Evolutionary conservation across 2,113 vertebrate species (phyloP).

Genomic region (Toxotes jaculatrix): DNA sequence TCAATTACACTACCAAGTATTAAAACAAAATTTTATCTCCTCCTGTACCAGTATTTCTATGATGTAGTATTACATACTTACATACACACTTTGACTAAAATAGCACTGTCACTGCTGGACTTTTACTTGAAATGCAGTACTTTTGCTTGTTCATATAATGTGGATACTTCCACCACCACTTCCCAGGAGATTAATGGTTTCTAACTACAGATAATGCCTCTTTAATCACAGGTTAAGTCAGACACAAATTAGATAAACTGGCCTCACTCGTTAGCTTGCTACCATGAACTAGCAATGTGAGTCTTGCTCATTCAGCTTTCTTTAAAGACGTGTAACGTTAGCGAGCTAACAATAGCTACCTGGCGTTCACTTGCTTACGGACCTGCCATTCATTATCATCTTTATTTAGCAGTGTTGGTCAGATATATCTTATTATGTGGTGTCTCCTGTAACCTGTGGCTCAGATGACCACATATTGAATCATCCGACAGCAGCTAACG

Average conservation of each 20-base stretch:
- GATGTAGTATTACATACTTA: not conserved
- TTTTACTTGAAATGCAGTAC: not conserved
- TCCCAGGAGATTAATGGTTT: not conserved
- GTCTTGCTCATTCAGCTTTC: conserved; percentile 58
- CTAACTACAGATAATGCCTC: too few species aligned
- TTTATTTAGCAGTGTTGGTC: too few species aligned
- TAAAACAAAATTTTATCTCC: too few species aligned
- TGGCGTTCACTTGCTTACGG: not conserved
- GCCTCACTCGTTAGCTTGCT: conserved; percentile 22
- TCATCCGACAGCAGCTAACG: conserved; percentile 15
- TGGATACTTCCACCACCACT: not conserved
- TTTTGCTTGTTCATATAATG: not conserved
- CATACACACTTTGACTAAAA: not conserved
- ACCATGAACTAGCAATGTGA: conserved; percentile 40
- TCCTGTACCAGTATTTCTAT: not conserved
- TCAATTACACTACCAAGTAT: too few species aligned
- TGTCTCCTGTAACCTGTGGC: not conserved
- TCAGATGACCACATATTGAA: not conserved
- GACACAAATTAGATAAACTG: not conserved
- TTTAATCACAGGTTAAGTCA: not conserved
- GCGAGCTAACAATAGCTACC: conserved; percentile 58
- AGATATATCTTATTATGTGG: accelerated
- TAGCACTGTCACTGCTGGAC: not conserved
- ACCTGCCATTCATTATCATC: not conserved
- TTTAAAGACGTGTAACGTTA: conserved; percentile 56